phyloP scores from a whole-genome alignment of 2,888 invertebrate genomes.

The Sesamia inferens region DNA sequence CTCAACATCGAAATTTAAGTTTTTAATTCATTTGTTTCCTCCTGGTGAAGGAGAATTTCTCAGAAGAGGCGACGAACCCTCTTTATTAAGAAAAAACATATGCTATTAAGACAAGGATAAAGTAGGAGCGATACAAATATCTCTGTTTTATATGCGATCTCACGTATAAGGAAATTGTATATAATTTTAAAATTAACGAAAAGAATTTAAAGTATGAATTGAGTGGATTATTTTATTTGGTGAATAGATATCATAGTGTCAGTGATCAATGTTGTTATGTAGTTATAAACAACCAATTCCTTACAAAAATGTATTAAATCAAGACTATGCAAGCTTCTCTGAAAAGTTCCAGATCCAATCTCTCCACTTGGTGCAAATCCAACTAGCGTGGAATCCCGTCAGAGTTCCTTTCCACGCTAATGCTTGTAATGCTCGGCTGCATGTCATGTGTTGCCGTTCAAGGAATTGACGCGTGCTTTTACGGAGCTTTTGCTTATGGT shows the following conservation, averaged over 20 bases:
- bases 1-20: neutral
- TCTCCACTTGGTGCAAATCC: slow-evolving; percentile 66
- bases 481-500: slow-evolving; percentile 91
- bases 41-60: neutral
- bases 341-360: slow-evolving; percentile 18
- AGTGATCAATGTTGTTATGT: slow-evolving; percentile 41
- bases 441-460: slow-evolving; percentile 91
- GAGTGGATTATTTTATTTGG: neutral
- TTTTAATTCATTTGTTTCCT: neutral
- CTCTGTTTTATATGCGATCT: neutral
- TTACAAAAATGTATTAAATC: slow-evolving; percentile 55
- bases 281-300: slow-evolving; percentile 28
- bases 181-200: slow-evolving; percentile 20
- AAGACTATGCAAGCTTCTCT: slow-evolving; percentile 57
- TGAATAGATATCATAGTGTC: slow-evolving; percentile 2
- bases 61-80: neutral
- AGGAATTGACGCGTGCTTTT: slow-evolving; percentile 84
- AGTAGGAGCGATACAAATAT: neutral
- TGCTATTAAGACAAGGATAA: slow-evolving; percentile 2
- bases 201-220: slow-evolving; percentile 37
- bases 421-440: slow-evolving; percentile 93
- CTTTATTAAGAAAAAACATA: neutral
- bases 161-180: slow-evolving; percentile 43
- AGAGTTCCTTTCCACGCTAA: slow-evolving; percentile 92
- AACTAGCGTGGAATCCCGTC: slow-evolving; percentile 81